phyloP scores from a whole-genome alignment of 2,113 vertebrate genomes.

The Chaetodon trifascialis region DNA sequence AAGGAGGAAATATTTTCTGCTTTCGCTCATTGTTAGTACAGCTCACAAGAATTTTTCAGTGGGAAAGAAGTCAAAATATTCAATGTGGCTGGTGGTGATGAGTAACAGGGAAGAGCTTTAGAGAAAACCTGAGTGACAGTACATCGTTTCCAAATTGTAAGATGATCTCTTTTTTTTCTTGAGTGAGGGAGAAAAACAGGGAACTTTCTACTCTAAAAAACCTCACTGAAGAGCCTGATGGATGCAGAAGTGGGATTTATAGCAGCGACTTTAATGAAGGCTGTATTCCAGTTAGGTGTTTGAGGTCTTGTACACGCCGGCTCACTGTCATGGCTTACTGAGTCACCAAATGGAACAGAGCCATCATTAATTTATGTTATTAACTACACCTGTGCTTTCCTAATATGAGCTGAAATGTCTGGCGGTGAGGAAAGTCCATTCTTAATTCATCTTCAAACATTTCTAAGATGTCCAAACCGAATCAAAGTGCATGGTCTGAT shows the following conservation, averaged over 20 bases:
- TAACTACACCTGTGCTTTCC: background rate
- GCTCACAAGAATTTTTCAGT: constrained; percentile 43
- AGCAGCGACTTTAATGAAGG: background rate
- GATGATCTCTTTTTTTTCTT: constrained; percentile 30
- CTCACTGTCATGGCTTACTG: background rate
- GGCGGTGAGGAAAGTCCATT: background rate
- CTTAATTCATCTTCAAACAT: too few species aligned
- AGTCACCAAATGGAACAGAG: background rate
- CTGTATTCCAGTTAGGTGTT: constrained; percentile 12
- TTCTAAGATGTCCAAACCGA: too few species aligned
- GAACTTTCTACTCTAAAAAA: constrained; percentile 2
- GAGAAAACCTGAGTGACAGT: constrained; percentile 21
- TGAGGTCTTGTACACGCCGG: background rate
- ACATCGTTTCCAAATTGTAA: constrained; percentile 45
- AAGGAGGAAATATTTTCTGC: constrained; percentile 69
- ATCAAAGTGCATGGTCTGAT: too few species aligned
- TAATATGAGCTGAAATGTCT: background rate
- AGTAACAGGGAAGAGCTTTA: constrained; percentile 36
- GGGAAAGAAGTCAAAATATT: constrained; percentile 65
- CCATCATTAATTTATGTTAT: background rate
- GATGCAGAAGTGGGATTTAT: background rate
- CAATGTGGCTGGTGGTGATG: constrained; percentile 41
- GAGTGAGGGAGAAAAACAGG: constrained; percentile 1
- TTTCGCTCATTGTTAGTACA: constrained; percentile 58
- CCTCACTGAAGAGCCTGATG: background rate